Evolutionary conservation across 2,113 vertebrate genomes (phyloP).

Genomic region (Chamaetylas fuelleborni): DNA sequence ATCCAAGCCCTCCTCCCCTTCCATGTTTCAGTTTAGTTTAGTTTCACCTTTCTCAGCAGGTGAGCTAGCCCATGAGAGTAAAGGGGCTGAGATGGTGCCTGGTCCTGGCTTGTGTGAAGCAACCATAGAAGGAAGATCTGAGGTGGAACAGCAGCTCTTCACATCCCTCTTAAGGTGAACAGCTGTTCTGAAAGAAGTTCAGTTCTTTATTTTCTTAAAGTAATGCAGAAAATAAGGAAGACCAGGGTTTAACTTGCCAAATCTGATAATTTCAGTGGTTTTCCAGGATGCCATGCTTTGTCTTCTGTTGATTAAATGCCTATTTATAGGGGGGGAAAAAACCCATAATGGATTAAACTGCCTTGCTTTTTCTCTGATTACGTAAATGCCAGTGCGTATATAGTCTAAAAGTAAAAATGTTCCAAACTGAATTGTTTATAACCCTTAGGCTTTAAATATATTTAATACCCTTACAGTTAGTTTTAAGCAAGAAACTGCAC

Average conservation of each 20-base stretch:
- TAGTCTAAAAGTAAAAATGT: neutral
- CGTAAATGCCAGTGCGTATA: neutral
- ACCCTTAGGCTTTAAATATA: neutral
- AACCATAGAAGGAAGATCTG: neutral
- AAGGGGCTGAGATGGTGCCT: neutral
- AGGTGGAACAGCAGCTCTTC: neutral
- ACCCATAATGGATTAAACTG: neutral
- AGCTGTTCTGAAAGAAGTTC: neutral
- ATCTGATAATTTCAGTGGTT: neutral
- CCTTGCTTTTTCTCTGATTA: neutral
- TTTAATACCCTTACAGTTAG: neutral
- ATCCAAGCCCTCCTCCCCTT: neutral
- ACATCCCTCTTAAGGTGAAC: neutral
- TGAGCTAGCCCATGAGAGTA: neutral
- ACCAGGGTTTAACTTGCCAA: neutral
- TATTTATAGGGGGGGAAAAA: neutral
- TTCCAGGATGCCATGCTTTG: neutral
- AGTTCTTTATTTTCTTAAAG: neutral
- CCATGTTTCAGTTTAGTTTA: neutral
- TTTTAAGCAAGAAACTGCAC: neutral
- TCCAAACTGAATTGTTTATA: neutral
- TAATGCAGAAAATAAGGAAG: neutral
- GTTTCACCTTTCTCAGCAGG: neutral
- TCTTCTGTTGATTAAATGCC: slow-evolving; percentile 24
- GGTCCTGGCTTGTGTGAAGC: neutral